phyloP scores from a whole-genome alignment of 2,888 invertebrate species.

The Scaeva pyrastri region DNA sequence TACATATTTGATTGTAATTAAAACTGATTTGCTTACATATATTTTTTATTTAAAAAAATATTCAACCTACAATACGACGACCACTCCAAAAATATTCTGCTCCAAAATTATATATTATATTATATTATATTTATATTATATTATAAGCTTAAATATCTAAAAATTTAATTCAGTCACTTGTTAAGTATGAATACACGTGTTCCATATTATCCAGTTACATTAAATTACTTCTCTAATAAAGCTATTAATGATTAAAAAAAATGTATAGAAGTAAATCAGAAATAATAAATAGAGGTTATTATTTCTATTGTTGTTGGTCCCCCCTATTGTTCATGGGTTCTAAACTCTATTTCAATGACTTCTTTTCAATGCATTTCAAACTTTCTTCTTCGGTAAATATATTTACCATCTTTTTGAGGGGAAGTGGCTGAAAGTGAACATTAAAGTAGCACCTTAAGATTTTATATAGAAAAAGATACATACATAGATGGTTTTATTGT shows the following conservation, averaged over 20 bases:
- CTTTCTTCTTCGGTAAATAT: background rate
- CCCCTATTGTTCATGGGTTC: background rate
- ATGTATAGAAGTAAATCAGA: background rate
- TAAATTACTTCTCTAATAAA: background rate
- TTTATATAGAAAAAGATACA: too few species aligned
- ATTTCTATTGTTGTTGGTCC: background rate
- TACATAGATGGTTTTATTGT: too few species aligned
- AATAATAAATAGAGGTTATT: background rate
- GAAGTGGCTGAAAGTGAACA: background rate
- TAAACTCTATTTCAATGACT: background rate
- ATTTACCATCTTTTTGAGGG: background rate
- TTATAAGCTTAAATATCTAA: too few species aligned
- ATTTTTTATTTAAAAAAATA: too few species aligned
- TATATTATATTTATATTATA: too few species aligned
- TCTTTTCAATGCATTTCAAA: background rate
- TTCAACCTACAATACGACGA: too few species aligned
- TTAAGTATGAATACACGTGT: background rate
- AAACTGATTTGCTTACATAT: too few species aligned
- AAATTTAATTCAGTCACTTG: background rate
- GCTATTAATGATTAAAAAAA: background rate
- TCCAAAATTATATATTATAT: too few species aligned
- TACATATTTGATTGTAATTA: too few species aligned
- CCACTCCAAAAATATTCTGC: too few species aligned
- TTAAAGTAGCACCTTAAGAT: too few species aligned
- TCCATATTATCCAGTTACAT: conserved; percentile 2